These are phyloP conservation scores for Ptilodon capucinus DNA, from an alignment of 2,888 invertebrate genomes.

Conservation along the genomic window DNA sequence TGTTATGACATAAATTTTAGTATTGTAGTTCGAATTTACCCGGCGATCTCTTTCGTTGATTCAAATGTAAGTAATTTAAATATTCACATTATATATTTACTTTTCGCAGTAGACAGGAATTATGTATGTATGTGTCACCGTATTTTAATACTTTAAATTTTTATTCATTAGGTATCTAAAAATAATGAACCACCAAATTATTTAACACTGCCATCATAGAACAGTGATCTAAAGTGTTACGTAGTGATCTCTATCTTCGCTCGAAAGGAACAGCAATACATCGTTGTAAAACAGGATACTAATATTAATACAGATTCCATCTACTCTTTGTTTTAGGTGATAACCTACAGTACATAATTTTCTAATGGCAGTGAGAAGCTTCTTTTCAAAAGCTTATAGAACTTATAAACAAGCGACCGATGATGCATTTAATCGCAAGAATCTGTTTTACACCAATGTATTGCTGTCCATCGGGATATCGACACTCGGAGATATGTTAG, in stretches of 20 bases:
- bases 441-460: slow-evolving; percentile 91
- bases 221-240: too few relatives aligned
- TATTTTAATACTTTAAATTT: too few relatives aligned
- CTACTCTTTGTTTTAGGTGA: slow-evolving; percentile 55
- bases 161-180: too few relatives aligned
- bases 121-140: neutral
- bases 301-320: slow-evolving; percentile 9
- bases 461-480: slow-evolving; percentile 89
- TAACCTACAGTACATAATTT: slow-evolving; percentile 18
- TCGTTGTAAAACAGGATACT: slow-evolving; percentile 38
- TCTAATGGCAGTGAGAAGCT: slow-evolving; percentile 53
- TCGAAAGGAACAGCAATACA: slow-evolving; percentile 5
- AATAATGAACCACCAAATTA: too few relatives aligned
- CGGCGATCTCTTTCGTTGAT: neutral
- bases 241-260: too few relatives aligned
- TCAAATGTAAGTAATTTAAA: neutral
- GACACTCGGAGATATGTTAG: slow-evolving; percentile 89
- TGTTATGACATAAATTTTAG: neutral
- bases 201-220: too few relatives aligned
- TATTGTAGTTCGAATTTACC: neutral
- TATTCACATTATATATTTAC: neutral
- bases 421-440: slow-evolving; percentile 83
- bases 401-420: slow-evolving; percentile 43
- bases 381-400: slow-evolving; percentile 51
- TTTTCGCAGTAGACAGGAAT: neutral